Evolutionary conservation across 2,888 invertebrate species (phyloP).

Genomic region (Bembecia ichneumoniformis): DNA sequence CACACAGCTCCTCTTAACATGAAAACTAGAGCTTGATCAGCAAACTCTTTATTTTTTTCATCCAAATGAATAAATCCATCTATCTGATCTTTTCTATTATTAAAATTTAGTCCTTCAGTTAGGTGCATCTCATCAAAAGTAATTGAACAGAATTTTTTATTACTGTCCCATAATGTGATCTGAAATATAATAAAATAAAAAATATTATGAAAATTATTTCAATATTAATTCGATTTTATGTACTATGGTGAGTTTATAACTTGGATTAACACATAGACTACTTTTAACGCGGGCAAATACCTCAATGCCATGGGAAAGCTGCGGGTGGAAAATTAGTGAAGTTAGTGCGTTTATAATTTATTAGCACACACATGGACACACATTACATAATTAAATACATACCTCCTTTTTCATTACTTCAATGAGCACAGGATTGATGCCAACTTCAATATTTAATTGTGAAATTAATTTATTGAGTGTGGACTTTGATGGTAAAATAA

Average conservation of each 20-base stretch:
- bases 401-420: neutral
- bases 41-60: slow-evolving; percentile 3
- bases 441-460: neutral
- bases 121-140: slow-evolving; percentile 2
- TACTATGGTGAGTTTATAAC: too few relatives aligned
- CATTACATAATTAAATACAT: neutral
- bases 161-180: neutral
- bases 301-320: too few relatives aligned
- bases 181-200: neutral
- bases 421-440: slow-evolving; percentile 1
- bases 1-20: slow-evolving; percentile 7
- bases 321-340: neutral
- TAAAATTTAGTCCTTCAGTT: neutral
- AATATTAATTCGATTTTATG: too few relatives aligned
- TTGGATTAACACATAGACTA: too few relatives aligned
- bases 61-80: slow-evolving; percentile 5
- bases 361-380: too few relatives aligned
- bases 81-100: neutral
- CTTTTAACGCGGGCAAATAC: too few relatives aligned
- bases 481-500: slow-evolving; percentile 2
- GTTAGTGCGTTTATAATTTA: neutral
- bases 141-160: neutral
- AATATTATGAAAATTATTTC: too few relatives aligned
- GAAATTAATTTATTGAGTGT: neutral
- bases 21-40: slow-evolving; percentile 9